phyloP scores from a whole-genome alignment of 2,113 vertebrate species.

The Crypturellus undulatus region DNA sequence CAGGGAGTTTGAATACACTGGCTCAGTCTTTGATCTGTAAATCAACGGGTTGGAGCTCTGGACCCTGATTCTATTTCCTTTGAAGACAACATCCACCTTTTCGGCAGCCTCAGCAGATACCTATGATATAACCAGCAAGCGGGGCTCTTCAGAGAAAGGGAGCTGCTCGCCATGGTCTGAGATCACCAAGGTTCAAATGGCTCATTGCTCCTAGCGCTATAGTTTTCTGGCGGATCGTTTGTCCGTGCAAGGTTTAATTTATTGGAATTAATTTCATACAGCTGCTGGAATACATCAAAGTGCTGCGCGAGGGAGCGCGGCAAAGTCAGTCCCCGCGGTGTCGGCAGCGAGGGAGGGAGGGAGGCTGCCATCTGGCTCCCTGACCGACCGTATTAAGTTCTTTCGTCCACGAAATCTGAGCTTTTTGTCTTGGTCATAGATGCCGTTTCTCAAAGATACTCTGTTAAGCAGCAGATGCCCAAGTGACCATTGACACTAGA shows the following conservation, averaged over 20 bases:
- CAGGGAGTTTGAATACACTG: background rate
- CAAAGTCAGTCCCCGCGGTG: background rate
- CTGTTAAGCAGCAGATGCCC: background rate
- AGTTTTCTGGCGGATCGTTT: conserved; percentile 37
- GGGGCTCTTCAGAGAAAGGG: background rate
- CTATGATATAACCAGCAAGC: background rate
- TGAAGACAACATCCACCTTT: background rate
- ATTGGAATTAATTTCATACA: conserved; percentile 67
- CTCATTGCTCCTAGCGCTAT: background rate
- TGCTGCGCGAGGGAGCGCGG: background rate
- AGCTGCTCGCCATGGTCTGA: background rate
- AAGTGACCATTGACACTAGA: background rate
- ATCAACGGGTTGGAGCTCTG: background rate
- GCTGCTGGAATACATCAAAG: conserved; percentile 60
- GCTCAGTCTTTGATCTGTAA: background rate
- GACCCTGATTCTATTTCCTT: background rate
- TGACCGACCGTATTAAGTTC: background rate
- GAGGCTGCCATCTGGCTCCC: conserved; percentile 57
- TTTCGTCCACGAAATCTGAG: background rate
- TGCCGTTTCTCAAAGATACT: background rate
- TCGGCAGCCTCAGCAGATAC: conserved; percentile 1
- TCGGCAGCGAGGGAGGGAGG: background rate
- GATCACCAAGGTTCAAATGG: background rate
- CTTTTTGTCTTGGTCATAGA: background rate
- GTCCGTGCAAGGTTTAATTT: conserved; percentile 52